These are phyloP conservation scores for Takifugu ocellatus DNA, from an alignment of 2,797 vertebrate genomes.

Conservation along the genomic window DNA sequence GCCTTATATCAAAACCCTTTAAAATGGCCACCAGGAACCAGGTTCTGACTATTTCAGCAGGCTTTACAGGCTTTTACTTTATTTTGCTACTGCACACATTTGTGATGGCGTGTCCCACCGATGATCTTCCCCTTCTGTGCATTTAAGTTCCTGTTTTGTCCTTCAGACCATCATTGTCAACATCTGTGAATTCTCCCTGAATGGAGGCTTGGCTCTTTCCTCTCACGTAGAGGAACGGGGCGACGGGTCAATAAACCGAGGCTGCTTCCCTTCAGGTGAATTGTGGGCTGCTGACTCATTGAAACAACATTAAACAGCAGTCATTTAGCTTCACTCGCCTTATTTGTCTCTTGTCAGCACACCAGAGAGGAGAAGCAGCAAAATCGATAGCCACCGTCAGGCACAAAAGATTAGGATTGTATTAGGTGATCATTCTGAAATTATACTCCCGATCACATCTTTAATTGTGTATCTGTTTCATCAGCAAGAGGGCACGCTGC, in stretches of 20 bases:
- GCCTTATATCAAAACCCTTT: no score
- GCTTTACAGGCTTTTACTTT: no score
- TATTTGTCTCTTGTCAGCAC: constrained; percentile 59
- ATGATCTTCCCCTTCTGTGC: no score
- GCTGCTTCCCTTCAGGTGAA: constrained; percentile 50
- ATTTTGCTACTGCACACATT: no score
- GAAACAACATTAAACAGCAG: constrained; percentile 52
- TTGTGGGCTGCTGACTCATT: constrained; percentile 40
- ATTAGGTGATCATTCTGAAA: constrained; percentile 43
- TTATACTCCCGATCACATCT: constrained; percentile 43
- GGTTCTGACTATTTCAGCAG: no score
- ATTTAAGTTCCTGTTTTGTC: no score
- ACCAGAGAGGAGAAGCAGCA: constrained; percentile 43
- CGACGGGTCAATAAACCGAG: constrained; percentile 35
- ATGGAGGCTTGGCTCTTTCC: constrained; percentile 5
- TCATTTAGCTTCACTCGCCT: constrained; percentile 49
- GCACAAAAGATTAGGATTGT: constrained; percentile 39
- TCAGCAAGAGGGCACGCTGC: constrained; percentile 5
- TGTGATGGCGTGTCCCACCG: no score
- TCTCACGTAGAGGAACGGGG: constrained; percentile 6
- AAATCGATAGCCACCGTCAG: constrained; percentile 50
- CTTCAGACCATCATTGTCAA: no score
- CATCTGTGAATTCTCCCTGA: constrained; percentile 1
- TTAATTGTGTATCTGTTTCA: constrained; percentile 38
- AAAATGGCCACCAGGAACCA: no score